Percentiles rank a stretch among this genome's conserved stretches.
These are phyloP conservation scores for Tragelaphus oryx DNA, from an alignment of 2,797 vertebrate species.

Conservation along the genomic window DNA sequence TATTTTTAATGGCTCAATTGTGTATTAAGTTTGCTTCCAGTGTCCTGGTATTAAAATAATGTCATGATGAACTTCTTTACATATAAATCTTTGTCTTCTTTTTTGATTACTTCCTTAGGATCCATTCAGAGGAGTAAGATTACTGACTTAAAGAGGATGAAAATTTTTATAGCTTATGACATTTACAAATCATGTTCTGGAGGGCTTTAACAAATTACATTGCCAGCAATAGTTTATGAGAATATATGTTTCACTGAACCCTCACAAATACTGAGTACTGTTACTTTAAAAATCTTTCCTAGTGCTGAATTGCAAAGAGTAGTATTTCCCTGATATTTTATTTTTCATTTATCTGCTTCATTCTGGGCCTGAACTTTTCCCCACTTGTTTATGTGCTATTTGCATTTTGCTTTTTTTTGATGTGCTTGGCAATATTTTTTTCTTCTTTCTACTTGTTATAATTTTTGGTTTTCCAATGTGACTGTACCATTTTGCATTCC, in stretches of 20 bases:
- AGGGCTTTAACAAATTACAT: slow-evolving; percentile 34
- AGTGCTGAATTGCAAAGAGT: neutral
- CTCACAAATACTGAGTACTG: neutral
- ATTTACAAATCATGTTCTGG: slow-evolving; percentile 55
- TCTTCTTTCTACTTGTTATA: neutral
- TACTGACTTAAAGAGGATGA: slow-evolving; percentile 34
- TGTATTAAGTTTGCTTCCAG: neutral
- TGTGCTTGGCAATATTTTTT: neutral
- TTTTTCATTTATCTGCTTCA: neutral
- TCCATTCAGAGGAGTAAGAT: slow-evolving; percentile 36
- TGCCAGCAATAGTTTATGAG: slow-evolving; percentile 18
- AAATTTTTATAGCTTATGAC: slow-evolving; percentile 34
- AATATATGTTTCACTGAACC: neutral
- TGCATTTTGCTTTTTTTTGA: neutral
- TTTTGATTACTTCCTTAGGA: slow-evolving; percentile 44
- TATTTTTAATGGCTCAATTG: slow-evolving; percentile 22
- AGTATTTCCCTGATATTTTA: neutral
- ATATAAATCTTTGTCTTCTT: slow-evolving; percentile 34
- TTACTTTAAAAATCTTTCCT: neutral
- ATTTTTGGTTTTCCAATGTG: neutral
- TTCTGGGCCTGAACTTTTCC: neutral
- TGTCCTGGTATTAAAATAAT: neutral
- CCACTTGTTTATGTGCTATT: neutral
- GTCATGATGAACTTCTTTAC: neutral
- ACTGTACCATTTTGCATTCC: neutral